Conservation (phyloP, 1,140 invertebrate genomes). For the Drosophila kepulauana region DNA sequence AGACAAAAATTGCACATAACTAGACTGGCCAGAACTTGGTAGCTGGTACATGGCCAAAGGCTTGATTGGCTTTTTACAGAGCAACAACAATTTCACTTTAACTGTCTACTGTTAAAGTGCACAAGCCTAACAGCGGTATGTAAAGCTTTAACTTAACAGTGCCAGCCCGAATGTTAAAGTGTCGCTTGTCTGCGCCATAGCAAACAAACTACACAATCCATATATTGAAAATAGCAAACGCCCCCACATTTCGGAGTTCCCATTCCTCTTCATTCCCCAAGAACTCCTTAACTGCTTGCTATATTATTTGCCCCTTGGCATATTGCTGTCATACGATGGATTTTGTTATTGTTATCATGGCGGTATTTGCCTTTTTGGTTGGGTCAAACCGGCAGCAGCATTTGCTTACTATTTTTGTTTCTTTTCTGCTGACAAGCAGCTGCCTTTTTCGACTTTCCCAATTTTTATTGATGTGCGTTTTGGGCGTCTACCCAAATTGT, state of each 20-base stretch:
- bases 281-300: constrained; percentile 17
- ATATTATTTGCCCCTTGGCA: constrained; percentile 54
- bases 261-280: too few relatives aligned
- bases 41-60: constrained; percentile 37
- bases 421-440: constrained; percentile 67
- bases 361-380: constrained; percentile 40
- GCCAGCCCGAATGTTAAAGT: constrained; percentile 19
- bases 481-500: not conserved
- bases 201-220: constrained; percentile 12
- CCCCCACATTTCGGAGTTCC: constrained; percentile 25
- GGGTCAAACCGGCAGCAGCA: constrained; percentile 63
- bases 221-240: constrained; percentile 23
- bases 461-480: constrained; percentile 61
- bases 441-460: constrained; percentile 40
- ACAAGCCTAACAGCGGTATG: not conserved
- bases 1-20: constrained; percentile 55
- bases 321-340: constrained; percentile 51
- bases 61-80: constrained; percentile 66
- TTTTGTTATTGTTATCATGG: constrained; percentile 62
- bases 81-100: constrained; percentile 18
- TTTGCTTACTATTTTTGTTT: constrained; percentile 26
- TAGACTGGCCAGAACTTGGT: constrained; percentile 15
- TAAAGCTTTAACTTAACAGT: constrained; percentile 17
- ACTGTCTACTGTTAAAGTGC: constrained; percentile 22
- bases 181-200: not conserved